Base-by-base conservation (phyloP, 2,797 vertebrate species). In the Harpagifer antarcticus region DNA sequence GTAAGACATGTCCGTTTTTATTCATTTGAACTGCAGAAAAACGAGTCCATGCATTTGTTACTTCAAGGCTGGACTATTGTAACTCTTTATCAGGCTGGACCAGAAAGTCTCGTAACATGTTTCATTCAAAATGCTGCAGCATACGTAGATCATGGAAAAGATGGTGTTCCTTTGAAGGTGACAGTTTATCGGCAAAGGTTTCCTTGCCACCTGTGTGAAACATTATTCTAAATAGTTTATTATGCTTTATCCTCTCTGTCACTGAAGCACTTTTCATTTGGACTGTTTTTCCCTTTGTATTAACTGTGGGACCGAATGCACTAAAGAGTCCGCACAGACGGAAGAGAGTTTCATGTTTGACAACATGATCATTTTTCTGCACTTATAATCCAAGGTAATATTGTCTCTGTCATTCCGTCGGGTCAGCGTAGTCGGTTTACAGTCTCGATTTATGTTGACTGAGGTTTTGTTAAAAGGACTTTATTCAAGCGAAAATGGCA, bases 241-340 rank as follows among this genome's bases (percentile, higher is more conserved):
- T 64, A 20, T 59, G 56, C 43, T 89, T 84, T 57, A 69, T 71
- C 48, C 20, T 84, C 2, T 0, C 47, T 59, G 55, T 87, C 82
- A 89, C 89, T 89, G 58, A 58, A 79, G 90, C 89, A 91, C 89
- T 89, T 94, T 91, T 80, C 23, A 72, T 86, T 87, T 72, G 65
- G 42, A 81, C 2, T 60, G 19, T 74, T 65, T 76, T 27, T 65
- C 23, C 44, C n/a, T 74, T 63, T 71, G 68, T 27, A 60, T 49
- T 82, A 67, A 64, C 17, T 56, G 40, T 82, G 53, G 74, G 68
- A 71, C 68, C 49, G 40, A 55, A 27, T 83, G 84, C 89, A 90
- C 86, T 88, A 14, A 56, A 47, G 23, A 49, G 47, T 54, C 68
- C 33, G 10, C 14, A 44, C 7, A 4, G 49, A 43, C 27, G 37